Percentiles rank a stretch among this genome's conserved stretches.
These are phyloP conservation scores for Acanthaster planci DNA, from an alignment of 35 echinoderm and acorn worm genomes.

Conservation along the genomic window DNA sequence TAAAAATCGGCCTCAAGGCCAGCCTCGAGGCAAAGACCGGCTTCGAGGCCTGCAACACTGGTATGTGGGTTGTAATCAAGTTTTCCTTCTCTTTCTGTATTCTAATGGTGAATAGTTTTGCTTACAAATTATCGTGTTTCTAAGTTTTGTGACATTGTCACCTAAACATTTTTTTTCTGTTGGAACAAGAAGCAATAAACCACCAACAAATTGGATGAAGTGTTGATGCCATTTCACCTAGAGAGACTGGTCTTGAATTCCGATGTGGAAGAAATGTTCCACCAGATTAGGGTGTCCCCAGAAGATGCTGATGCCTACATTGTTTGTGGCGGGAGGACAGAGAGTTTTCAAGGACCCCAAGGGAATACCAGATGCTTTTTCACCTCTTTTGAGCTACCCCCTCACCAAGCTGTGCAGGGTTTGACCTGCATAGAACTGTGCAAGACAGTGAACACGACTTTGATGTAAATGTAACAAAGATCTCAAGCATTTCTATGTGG, in stretches of 20 bases:
- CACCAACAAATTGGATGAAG: conserved; percentile 40
- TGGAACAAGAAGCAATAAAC: too few relatives aligned
- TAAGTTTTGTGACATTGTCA: too few relatives aligned
- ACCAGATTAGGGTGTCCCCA: conserved; percentile 35
- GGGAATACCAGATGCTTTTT: conserved; percentile 56
- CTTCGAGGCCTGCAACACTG: too few relatives aligned
- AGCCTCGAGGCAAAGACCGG: too few relatives aligned
- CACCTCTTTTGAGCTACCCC: conserved; percentile 70
- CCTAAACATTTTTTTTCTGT: too few relatives aligned
- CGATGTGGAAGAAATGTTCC: conserved; percentile 62
- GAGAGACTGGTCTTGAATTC: conserved; percentile 4
- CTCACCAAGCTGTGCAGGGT: conserved; percentile 60
- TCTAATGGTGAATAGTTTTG: too few relatives aligned
- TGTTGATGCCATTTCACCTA: conserved; percentile 23
- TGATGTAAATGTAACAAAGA: conserved; percentile 29
- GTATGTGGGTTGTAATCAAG: too few relatives aligned
- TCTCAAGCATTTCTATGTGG: conserved; percentile 62
- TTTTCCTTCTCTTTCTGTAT: too few relatives aligned
- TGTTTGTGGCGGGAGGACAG: conserved; percentile 56
- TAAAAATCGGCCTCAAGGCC: too few relatives aligned
- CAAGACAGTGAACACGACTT: conserved; percentile 47
- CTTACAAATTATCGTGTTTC: too few relatives aligned
- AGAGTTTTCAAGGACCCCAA: background rate
- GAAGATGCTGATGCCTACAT: conserved; percentile 15
- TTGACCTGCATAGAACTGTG: conserved; percentile 43